Conservation (phyloP, 2,888 invertebrate species). For the Tipula unca region DNA sequence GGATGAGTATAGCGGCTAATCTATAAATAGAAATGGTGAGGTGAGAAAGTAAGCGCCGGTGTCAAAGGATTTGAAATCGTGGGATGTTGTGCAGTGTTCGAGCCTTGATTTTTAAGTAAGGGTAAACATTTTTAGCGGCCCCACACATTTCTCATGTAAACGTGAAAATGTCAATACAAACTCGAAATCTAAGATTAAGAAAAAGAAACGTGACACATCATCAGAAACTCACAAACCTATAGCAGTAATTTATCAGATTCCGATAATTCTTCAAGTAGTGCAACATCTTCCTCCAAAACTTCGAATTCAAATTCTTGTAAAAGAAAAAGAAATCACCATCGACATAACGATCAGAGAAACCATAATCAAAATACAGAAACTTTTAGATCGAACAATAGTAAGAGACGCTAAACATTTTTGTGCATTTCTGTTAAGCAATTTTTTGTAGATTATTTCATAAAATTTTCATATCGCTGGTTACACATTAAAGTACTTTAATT, state of each 20-base stretch:
- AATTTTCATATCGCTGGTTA: too few species aligned
- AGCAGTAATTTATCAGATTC: not conserved
- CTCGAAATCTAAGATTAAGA: conserved; percentile 22
- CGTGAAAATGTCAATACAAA: conserved; percentile 22
- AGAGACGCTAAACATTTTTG: not conserved
- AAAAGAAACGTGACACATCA: not conserved
- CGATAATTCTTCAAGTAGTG: not conserved
- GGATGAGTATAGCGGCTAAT: too few species aligned
- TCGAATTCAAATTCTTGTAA: not conserved
- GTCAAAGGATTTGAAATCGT: too few species aligned
- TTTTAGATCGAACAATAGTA: not conserved
- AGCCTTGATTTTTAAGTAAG: too few species aligned
- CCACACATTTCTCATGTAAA: too few species aligned
- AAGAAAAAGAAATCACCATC: not conserved
- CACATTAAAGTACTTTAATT: too few species aligned
- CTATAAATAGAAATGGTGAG: too few species aligned
- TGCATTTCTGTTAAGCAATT: too few species aligned
- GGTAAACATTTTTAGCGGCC: too few species aligned
- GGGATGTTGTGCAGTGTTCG: too few species aligned
- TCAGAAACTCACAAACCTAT: not conserved
- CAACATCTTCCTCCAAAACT: not conserved
- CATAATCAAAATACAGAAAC: not conserved
- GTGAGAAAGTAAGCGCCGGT: too few species aligned
- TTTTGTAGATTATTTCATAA: too few species aligned
- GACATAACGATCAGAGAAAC: not conserved